Percentiles rank a stretch among this genome's conserved stretches.
These are phyloP conservation scores for Carollia perspicillata DNA, from an alignment of 2,113 vertebrate genomes.

Conservation along the genomic window DNA sequence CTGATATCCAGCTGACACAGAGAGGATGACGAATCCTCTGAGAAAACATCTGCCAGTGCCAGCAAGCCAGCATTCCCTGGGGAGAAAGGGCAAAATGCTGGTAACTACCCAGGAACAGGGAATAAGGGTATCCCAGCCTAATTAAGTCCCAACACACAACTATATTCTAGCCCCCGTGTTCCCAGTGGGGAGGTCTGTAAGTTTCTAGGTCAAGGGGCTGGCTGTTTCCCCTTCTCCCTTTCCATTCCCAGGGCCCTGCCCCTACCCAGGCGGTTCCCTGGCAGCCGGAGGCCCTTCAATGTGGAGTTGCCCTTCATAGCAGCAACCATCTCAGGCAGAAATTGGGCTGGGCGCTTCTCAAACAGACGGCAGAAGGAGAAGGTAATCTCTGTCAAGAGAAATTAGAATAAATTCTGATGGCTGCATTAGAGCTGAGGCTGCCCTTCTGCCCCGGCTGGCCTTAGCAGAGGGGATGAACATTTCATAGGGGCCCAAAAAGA, in stretches of 20 bases:
- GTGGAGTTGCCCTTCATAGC: constrained; percentile 85
- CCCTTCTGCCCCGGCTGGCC: neutral
- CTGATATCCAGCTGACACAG: constrained; percentile 90
- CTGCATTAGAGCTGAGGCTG: neutral
- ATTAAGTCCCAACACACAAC: neutral
- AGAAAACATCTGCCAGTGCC: constrained; percentile 89
- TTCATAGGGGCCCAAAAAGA: neutral
- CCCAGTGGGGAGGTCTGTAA: neutral
- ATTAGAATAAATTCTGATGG: constrained; percentile 29
- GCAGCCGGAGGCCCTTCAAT: constrained; percentile 87
- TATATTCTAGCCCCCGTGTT: neutral
- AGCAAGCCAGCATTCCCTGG: constrained; percentile 87
- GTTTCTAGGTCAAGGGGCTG: constrained; percentile 40
- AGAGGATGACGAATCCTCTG: constrained; percentile 84
- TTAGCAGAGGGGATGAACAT: neutral
- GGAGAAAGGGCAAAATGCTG: constrained; percentile 12
- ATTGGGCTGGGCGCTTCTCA: constrained; percentile 85
- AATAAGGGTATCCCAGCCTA: neutral
- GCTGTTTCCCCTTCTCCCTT: constrained; percentile 16
- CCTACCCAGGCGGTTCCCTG: constrained; percentile 92
- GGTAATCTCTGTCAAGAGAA: constrained; percentile 84
- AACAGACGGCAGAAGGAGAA: constrained; percentile 93
- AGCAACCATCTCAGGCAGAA: constrained; percentile 85
- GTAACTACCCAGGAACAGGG: neutral
- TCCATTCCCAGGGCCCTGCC: constrained; percentile 22